These are phyloP conservation scores for Luscinia megarhynchos DNA, from an alignment of 2,797 vertebrate species.

Conservation along the genomic window DNA sequence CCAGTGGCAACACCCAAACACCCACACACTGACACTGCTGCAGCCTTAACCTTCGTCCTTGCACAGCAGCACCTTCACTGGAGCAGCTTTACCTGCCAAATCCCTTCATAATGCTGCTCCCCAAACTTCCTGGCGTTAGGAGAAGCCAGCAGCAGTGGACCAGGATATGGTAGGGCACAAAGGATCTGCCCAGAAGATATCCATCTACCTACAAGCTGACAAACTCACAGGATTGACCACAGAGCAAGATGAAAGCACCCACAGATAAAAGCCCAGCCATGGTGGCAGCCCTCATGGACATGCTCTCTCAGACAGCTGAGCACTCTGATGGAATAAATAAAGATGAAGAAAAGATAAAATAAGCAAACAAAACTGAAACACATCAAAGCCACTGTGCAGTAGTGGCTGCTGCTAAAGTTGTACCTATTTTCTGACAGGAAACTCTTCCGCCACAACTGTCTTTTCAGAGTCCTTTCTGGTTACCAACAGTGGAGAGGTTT, in stretches of 20 bases:
- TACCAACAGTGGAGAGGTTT: background rate
- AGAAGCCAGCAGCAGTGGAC: background rate
- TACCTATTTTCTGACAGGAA: conserved; percentile 52
- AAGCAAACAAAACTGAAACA: background rate
- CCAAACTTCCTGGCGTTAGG: background rate
- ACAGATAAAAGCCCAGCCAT: background rate
- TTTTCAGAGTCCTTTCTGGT: conserved; percentile 13
- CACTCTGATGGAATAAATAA: background rate
- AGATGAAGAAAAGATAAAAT: background rate
- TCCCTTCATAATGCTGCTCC: background rate
- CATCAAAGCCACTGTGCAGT: background rate
- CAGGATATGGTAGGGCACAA: background rate
- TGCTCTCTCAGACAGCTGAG: background rate
- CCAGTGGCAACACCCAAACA: background rate
- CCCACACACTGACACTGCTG: accelerated
- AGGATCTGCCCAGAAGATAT: background rate
- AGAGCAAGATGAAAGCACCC: background rate
- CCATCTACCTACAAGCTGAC: background rate
- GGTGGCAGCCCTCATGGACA: background rate
- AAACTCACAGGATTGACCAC: background rate
- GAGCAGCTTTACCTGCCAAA: background rate
- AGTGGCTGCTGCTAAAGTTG: background rate
- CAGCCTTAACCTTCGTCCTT: background rate
- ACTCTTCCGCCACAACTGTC: background rate
- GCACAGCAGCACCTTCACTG: background rate